Evolutionary conservation across 2,888 invertebrate genomes (phyloP).

Genomic region (Cantharis flavilabris): DNA sequence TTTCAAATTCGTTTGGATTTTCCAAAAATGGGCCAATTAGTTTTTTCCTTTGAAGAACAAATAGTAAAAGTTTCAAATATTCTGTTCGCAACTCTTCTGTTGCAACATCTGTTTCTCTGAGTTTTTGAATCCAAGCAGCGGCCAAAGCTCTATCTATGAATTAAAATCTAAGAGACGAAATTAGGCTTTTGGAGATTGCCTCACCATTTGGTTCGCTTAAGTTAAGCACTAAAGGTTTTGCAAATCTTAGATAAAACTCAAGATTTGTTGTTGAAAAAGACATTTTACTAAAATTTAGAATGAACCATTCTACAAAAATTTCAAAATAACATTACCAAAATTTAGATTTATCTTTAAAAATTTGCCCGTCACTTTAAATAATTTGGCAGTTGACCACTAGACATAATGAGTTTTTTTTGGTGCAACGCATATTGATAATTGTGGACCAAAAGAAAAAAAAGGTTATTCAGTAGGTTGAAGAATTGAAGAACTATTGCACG

Average conservation of each 20-base stretch:
- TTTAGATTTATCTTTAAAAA: conserved; percentile 8
- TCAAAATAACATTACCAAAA: conserved; percentile 7
- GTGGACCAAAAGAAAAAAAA: too few relatives aligned
- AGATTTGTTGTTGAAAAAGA: conserved; percentile 41
- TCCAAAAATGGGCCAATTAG: conserved; percentile 54
- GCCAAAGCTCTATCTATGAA: conserved; percentile 51
- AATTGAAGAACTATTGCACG: too few relatives aligned
- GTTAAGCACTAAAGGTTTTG: conserved; percentile 53
- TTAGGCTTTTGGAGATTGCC: conserved; percentile 5
- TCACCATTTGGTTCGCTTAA: conserved; percentile 53
- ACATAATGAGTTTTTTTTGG: background rate
- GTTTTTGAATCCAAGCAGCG: conserved; percentile 56
- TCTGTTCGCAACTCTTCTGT: conserved; percentile 47
- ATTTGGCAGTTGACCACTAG: background rate
- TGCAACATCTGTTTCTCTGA: conserved; percentile 43
- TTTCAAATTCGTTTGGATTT: conserved; percentile 46
- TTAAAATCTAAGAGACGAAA: background rate
- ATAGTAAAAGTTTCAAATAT: conserved; percentile 56
- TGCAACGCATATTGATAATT: too few relatives aligned
- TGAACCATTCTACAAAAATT: background rate
- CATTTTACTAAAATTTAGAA: background rate
- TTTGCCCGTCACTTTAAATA: background rate
- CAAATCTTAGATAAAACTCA: conserved; percentile 54
- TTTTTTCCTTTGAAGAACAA: conserved; percentile 53
- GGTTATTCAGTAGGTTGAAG: too few relatives aligned